These are phyloP conservation scores for Gallinago undulata DNA, from an alignment of 2,113 vertebrate species.

Conservation along the genomic window DNA sequence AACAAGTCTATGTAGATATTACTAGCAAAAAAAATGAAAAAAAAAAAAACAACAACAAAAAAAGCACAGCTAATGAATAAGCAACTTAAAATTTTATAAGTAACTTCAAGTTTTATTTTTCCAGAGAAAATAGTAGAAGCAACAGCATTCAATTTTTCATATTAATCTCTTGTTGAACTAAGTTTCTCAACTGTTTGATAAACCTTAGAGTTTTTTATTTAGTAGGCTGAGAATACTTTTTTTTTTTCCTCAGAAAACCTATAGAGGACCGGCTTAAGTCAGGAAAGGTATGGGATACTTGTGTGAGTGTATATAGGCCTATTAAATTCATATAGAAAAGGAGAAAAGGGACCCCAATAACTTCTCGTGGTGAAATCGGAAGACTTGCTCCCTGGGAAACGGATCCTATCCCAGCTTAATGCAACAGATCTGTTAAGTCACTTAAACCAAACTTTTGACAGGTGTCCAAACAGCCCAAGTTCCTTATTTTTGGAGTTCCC, in stretches of 20 bases:
- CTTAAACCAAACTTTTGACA: background rate
- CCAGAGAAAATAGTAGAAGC: background rate
- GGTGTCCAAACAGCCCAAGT: background rate
- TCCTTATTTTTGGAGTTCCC: background rate
- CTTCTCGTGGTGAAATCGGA: background rate
- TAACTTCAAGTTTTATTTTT: background rate
- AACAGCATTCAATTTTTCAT: background rate
- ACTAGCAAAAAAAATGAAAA: background rate
- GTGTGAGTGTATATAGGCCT: background rate
- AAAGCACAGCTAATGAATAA: background rate
- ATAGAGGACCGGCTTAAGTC: background rate
- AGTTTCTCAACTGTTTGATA: background rate
- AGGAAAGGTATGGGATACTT: background rate
- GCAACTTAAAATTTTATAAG: background rate
- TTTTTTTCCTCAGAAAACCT: background rate
- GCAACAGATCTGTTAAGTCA: background rate
- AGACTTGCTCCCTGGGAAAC: background rate
- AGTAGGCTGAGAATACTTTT: background rate
- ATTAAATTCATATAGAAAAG: background rate
- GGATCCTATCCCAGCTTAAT: background rate
- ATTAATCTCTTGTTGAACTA: background rate
- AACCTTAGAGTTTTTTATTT: background rate
- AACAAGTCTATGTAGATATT: background rate
- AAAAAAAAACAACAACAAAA: background rate
- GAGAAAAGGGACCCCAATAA: background rate